Percentiles rank a stretch among this genome's conserved stretches.
phyloP scores from a whole-genome alignment of 2,113 vertebrate species.

The Tylochromis polylepis region DNA sequence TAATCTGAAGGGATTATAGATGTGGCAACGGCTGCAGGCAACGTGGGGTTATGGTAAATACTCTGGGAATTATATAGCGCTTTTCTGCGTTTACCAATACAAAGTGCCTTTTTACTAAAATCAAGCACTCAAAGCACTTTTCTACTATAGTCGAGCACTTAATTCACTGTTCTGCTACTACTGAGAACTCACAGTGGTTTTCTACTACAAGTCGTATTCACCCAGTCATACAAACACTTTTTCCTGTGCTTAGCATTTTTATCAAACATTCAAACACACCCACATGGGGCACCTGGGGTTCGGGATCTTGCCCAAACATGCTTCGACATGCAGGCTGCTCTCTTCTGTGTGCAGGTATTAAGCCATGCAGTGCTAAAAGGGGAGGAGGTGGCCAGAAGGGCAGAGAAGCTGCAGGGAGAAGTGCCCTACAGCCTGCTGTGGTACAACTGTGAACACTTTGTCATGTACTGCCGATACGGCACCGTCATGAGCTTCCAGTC shows the following conservation, averaged over 20 bases:
- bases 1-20: not conserved
- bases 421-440: slow-evolving; percentile 87
- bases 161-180: not conserved
- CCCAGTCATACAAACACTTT: not conserved
- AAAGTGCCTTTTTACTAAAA: not conserved
- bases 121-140: not conserved
- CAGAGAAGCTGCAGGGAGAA: slow-evolving; percentile 79
- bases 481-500: slow-evolving; percentile 82
- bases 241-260: not conserved
- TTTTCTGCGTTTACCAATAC: not conserved
- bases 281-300: not conserved
- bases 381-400: slow-evolving; percentile 81
- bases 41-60: not conserved
- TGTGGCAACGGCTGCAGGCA: not conserved
- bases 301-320: not conserved
- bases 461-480: slow-evolving; percentile 89
- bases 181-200: not conserved
- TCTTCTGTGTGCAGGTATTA: slow-evolving; percentile 54
- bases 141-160: rapidly evolving
- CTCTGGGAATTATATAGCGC: not conserved
- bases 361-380: slow-evolving; percentile 68
- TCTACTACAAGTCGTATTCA: not conserved
- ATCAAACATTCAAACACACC: no score
- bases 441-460: slow-evolving; percentile 96
- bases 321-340: not conserved